These are phyloP conservation scores for Seriola quinqueradiata DNA, from an alignment of 2,113 vertebrate species.

Conservation along the genomic window DNA sequence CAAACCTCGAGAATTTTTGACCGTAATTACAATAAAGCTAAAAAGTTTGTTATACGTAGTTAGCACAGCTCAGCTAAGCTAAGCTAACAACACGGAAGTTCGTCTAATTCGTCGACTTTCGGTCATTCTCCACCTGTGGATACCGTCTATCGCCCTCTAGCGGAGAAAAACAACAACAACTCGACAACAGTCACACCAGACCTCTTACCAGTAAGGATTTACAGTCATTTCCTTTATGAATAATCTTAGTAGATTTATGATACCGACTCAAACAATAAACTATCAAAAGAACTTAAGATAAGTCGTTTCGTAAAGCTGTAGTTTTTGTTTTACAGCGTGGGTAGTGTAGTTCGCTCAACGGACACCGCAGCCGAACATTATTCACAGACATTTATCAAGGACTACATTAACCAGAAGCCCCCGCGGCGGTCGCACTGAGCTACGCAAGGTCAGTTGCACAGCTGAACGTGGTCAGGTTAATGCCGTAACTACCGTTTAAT, in stretches of 20 bases:
- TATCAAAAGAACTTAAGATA: neutral
- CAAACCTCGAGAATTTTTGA: neutral
- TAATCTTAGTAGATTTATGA: neutral
- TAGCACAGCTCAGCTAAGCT: neutral
- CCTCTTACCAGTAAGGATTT: neutral
- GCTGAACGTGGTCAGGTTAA: neutral
- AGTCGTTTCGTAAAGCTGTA: neutral
- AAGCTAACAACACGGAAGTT: slow-evolving; percentile 50
- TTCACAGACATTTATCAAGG: rapidly evolving
- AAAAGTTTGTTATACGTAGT: neutral
- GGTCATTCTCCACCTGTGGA: neutral
- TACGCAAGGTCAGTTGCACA: slow-evolving; percentile 64
- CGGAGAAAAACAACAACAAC: neutral
- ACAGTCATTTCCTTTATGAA: neutral
- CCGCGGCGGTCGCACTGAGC: neutral
- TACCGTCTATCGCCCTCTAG: neutral
- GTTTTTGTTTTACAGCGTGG: neutral
- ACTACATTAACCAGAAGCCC: slow-evolving; percentile 66
- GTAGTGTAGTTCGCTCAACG: slow-evolving; percentile 60
- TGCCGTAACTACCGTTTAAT: neutral
- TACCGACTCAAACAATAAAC: neutral
- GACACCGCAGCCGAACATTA: rapidly evolving
- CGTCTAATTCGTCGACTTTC: neutral
- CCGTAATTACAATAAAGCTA: neutral
- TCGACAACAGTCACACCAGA: rapidly evolving